Evolutionary conservation across 2,888 invertebrate genomes (phyloP).

Genomic region (Prosapia bicincta): DNA sequence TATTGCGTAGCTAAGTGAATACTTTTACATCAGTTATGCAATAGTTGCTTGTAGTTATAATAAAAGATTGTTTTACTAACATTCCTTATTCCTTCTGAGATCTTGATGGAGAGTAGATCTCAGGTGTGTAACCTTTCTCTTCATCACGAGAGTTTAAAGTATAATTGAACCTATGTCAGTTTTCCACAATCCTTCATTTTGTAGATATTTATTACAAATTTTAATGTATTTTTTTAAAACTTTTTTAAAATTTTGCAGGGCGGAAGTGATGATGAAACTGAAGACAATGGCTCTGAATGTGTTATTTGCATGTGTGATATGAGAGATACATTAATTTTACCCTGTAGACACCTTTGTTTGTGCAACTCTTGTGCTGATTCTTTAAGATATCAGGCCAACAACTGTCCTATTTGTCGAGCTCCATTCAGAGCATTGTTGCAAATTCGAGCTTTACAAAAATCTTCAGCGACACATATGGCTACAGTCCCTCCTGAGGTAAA

Average conservation of each 20-base stretch:
- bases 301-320: constrained; percentile 99
- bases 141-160: too few species aligned
- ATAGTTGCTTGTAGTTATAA: too few species aligned
- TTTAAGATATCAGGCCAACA: constrained; percentile 94
- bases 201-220: neutral
- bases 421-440: constrained; percentile 96
- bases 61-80: too few species aligned
- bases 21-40: too few species aligned
- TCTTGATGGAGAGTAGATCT: too few species aligned
- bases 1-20: too few species aligned
- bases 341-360: constrained; percentile 94
- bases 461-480: constrained; percentile 51
- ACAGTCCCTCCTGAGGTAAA: constrained; percentile 31
- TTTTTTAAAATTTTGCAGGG: constrained; percentile 44
- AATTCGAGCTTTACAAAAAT: constrained; percentile 87
- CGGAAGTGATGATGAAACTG: constrained; percentile 78
- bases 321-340: constrained; percentile 93
- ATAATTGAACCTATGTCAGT: too few species aligned
- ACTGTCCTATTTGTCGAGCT: constrained; percentile 98
- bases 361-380: constrained; percentile 98
- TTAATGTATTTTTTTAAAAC: constrained; percentile 18
- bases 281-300: constrained; percentile 95
- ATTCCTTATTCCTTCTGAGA: too few species aligned
- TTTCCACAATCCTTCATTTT: constrained; percentile 30
- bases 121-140: too few species aligned